phyloP scores from a whole-genome alignment of 2,113 vertebrate species.

The Corythaixoides concolor region DNA sequence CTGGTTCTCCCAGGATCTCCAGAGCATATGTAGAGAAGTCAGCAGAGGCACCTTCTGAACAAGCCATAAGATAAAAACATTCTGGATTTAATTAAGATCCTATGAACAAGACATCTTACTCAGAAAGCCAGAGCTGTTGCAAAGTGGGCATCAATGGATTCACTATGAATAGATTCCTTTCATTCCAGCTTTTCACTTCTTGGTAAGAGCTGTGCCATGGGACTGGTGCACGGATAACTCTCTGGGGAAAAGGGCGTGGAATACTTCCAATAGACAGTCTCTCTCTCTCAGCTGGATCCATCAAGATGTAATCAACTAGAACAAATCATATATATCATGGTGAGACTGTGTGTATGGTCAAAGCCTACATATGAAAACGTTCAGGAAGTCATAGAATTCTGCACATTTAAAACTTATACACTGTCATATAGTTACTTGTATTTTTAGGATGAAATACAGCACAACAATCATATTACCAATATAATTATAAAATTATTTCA shows the following conservation, averaged over 20 bases:
- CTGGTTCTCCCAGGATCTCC: not conserved
- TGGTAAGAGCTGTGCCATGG: constrained; percentile 80
- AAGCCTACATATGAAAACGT: not conserved
- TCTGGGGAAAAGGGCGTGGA: constrained; percentile 78
- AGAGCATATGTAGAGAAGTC: not conserved
- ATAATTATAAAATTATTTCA: not conserved
- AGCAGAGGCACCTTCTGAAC: not conserved
- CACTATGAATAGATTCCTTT: constrained; percentile 79
- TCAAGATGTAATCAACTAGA: constrained; percentile 89
- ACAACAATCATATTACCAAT: not conserved
- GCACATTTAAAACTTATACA: not conserved
- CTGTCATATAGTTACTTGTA: not conserved
- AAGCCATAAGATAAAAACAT: not conserved
- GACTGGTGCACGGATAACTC: constrained; percentile 83
- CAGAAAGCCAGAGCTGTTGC: constrained; percentile 83
- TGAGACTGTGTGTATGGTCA: not conserved
- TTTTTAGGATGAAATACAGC: not conserved
- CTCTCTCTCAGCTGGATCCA: constrained; percentile 81
- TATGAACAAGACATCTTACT: constrained; percentile 72
- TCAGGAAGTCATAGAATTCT: not conserved
- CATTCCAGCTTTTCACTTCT: constrained; percentile 76
- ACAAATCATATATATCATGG: not conserved
- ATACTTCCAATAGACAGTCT: constrained; percentile 82
- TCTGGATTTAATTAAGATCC: not conserved
- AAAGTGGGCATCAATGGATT: constrained; percentile 81